Base-by-base conservation (phyloP, 64 coral and sea anemone genomes). In the Actinia equina region DNA sequence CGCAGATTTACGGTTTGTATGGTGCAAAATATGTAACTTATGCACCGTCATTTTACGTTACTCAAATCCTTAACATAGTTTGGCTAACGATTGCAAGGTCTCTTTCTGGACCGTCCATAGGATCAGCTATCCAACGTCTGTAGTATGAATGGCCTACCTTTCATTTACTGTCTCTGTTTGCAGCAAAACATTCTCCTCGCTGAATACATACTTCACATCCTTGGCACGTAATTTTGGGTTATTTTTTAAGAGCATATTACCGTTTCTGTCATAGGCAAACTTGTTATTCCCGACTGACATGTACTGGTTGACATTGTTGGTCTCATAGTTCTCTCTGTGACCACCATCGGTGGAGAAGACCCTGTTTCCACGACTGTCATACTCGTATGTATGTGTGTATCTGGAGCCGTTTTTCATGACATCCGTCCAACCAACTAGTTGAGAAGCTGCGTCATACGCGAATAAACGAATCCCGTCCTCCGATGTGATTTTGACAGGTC, bases 301-400 rank as follows among this genome's bases (percentile, higher is more conserved):
- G 87, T 95, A 95, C 77, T 92, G 89, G 53, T 95, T 92, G 62
- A 92, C 89, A 54, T 86, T 88, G 45, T 95, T 92, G 11, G 60
- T 57, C 12, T 64, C 86, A 52, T 95, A 95, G 14, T 87, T 63
- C 0, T 77, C 87, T 58, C 84, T 95, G 41, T 85, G 51, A 43
- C 83, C 89, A 26, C 37, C 83, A 37, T 88, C 51, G 13, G 71
- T 86, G 18, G 77, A 71, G 26, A 59, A 83, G 18, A 89, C 74
- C 87, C 89, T 92, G 89, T 95, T 95, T 74, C 84, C 83, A 63
- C 89, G 59, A 23, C 77, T 88, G 63, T 95, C 94, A 87, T 86
- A 82, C 22, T 80, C 58, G 77, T 88, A 88, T 55, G 58, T 55
- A 46, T 71, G 27, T 85, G 13, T 43, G 27, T 85, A 18, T 80